A percentile compares a stretch with the other conserved stretches of the same genome.
These are phyloP conservation scores for Malurus alboscapulatus DNA, from an alignment of 2,113 vertebrate species.

Conservation along the genomic window DNA sequence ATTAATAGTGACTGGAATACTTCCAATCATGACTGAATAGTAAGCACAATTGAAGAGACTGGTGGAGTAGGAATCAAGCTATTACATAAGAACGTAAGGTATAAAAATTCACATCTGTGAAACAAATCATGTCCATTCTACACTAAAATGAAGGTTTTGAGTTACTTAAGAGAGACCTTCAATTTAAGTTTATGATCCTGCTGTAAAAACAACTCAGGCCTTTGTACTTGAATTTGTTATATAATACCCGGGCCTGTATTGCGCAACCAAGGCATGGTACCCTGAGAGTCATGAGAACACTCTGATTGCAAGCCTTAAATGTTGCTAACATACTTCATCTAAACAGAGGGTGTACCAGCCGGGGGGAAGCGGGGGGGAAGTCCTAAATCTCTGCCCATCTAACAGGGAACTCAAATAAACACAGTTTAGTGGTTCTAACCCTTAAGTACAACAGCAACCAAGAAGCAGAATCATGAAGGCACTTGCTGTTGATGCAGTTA, in stretches of 20 bases:
- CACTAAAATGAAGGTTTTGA: background rate
- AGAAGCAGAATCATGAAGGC: background rate
- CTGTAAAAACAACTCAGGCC: conserved; percentile 18
- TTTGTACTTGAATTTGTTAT: conserved; percentile 15
- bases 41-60: background rate
- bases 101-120: background rate
- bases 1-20: background rate
- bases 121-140: background rate
- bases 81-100: background rate
- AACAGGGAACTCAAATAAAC: background rate
- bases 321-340: background rate
- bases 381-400: background rate
- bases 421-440: background rate
- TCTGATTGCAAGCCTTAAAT: background rate
- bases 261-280: background rate
- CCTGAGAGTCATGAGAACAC: background rate
- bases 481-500: background rate
- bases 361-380: background rate
- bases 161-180: background rate
- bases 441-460: background rate
- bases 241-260: background rate
- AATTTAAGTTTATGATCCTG: conserved; percentile 10
- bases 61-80: background rate
- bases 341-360: background rate
- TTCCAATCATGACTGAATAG: background rate